Conservation (phyloP, 1,140 invertebrate species). For the Drosophila orosa region DNA sequence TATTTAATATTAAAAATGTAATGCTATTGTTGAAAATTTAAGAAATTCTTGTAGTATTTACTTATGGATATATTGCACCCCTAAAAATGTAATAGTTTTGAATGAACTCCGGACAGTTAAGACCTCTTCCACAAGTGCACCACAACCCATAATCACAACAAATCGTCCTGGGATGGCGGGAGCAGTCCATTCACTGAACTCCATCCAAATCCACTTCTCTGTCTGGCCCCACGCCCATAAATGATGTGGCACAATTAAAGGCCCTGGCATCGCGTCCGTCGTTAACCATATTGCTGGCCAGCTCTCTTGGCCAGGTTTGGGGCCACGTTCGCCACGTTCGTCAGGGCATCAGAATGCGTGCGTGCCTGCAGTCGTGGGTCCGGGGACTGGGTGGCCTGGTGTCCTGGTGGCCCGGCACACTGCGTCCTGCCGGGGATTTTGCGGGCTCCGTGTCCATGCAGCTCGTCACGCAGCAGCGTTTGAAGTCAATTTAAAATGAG, state of each 20-base stretch:
- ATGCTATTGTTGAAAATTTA: background rate
- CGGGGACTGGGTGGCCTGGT: slow-evolving; percentile 16
- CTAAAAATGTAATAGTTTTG: background rate
- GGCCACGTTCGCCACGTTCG: slow-evolving; percentile 71
- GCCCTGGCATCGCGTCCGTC: slow-evolving; percentile 46
- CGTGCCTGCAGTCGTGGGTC: slow-evolving; percentile 54
- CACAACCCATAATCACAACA: slow-evolving; percentile 33
- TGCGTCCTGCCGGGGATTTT: slow-evolving; percentile 51
- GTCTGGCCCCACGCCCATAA: slow-evolving; percentile 41
- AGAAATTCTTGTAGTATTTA: background rate
- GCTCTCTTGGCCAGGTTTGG: slow-evolving; percentile 45
- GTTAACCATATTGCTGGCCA: slow-evolving; percentile 77
- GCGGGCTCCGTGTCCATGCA: slow-evolving; percentile 65
- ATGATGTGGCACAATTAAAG: slow-evolving; percentile 78
- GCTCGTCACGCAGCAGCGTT: slow-evolving; percentile 80
- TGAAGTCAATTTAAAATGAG: slow-evolving; percentile 83
- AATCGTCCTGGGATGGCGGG: slow-evolving; percentile 17
- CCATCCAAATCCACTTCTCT: slow-evolving; percentile 36
- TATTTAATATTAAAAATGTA: too few species aligned
- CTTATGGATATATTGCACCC: background rate
- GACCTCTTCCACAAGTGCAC: slow-evolving; percentile 3
- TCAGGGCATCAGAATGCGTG: slow-evolving; percentile 76
- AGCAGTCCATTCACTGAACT: slow-evolving; percentile 32
- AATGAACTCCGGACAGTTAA: background rate
- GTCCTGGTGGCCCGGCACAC: slow-evolving; percentile 33